A percentile compares a stretch with the other conserved stretches of the same genome.
Conservation (phyloP, 92 coral and sea anemone genomes). For the Chrysogorgia sp. region DNA sequence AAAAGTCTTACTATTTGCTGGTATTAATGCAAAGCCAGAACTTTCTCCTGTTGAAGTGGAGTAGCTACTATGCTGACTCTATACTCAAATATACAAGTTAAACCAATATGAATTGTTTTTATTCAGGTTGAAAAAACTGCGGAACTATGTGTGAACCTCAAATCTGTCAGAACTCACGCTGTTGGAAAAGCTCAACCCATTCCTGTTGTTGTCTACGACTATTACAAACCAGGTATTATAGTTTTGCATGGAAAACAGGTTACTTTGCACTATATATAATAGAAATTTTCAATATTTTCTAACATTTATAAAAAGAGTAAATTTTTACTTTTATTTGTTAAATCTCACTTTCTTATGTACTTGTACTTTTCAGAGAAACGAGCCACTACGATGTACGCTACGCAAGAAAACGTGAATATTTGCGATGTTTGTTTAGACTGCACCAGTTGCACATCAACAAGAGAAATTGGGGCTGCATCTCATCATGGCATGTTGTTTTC, state of each 20-base stretch:
- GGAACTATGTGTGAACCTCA: conserved; percentile 68
- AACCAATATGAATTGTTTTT: neutral
- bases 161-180: conserved; percentile 72
- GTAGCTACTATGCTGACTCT: too few relatives aligned
- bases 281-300: too few relatives aligned
- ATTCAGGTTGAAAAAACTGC: conserved; percentile 60
- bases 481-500: neutral
- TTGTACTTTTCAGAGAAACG: conserved; percentile 11
- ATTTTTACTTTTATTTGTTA: too few relatives aligned
- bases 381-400: conserved; percentile 9
- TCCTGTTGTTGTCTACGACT: conserved; percentile 88
- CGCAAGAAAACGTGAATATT: neutral
- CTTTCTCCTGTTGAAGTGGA: too few relatives aligned
- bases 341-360: too few relatives aligned
- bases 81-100: too few relatives aligned
- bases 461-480: neutral
- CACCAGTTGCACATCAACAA: neutral
- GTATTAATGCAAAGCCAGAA: too few relatives aligned
- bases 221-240: conserved; percentile 85
- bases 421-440: conserved; percentile 13
- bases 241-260: too few relatives aligned
- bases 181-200: conserved; percentile 89
- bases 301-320: too few relatives aligned
- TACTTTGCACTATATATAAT: too few relatives aligned
- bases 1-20: too few relatives aligned